A percentile compares a stretch with the other conserved stretches of the same genome.
Evolutionary conservation across 2,113 vertebrate species (phyloP).

Genomic region (Lota lota): DNA sequence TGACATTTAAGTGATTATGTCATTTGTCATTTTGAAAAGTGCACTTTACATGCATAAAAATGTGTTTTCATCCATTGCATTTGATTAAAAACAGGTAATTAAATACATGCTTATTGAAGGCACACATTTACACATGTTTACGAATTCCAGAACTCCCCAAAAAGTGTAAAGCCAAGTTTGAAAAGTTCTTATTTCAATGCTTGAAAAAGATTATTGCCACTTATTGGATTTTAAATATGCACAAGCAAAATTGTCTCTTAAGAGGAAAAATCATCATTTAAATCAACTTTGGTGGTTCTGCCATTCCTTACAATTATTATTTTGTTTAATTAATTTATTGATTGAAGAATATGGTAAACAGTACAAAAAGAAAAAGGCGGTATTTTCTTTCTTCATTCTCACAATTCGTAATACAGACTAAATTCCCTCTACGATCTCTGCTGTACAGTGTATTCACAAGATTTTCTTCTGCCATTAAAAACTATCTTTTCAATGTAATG

Average conservation of each 20-base stretch:
- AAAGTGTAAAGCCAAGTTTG: background rate
- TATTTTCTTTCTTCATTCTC: background rate
- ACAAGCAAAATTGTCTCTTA: no score
- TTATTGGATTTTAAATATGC: background rate
- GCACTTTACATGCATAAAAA: background rate
- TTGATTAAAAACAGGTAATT: background rate
- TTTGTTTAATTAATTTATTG: background rate
- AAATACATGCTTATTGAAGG: background rate
- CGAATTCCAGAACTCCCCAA: background rate
- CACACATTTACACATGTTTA: constrained; percentile 4
- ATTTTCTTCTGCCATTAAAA: no score
- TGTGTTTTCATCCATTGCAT: background rate
- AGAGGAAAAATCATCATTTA: no score
- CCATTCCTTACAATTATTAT: no score
- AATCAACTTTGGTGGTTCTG: no score
- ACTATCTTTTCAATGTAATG: background rate
- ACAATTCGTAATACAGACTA: background rate
- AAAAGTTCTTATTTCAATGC: constrained; percentile 9
- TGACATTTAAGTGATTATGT: background rate
- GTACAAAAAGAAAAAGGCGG: background rate
- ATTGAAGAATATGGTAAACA: background rate
- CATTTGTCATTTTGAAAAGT: background rate
- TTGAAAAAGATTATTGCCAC: background rate
- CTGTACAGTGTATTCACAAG: no score
- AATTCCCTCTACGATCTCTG: background rate